Base-by-base conservation (phyloP, 35 echinoderm and acorn worm species). In the Strongylocentrotus purpuratus region DNA sequence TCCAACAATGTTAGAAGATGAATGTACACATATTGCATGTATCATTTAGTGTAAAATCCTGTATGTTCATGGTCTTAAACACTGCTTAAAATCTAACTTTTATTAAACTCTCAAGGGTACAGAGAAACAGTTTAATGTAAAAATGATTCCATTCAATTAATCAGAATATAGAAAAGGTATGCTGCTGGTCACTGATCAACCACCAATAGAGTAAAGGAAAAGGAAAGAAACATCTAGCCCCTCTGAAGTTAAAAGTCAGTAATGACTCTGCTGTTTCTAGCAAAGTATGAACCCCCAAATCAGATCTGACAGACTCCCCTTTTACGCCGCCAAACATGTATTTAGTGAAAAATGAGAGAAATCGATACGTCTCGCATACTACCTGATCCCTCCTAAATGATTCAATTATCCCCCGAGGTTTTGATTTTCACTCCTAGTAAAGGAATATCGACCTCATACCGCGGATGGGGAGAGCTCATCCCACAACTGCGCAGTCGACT, bases 281-380 rank as follows among this genome's bases (percentile, higher is more conserved):
- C 22, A 22, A 31, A 78, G 65, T n/a, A 78, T 28, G 4, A 78
- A 4, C 65, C 65, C 65, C 65, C 65, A 78, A 78, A 78, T 78
- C 65, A 78, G 65, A 78, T 8, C 65, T 78, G 65, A 78, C 65
- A 78, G 65, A 78, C 20, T 78, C 20, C 22, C 65, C 65, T 78
- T 78, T 78, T 78, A 78, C 28, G 65, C 65, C 65, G 65, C 65
- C 65, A 78, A 78, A 78, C 25, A 78, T 78, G 65, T 78, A 78
- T 78, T 78, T 78, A 78, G 65, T 78, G 65, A 78, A 78, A 78
- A 78, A 78, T 78, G 65, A 78, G 65, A n/a, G 65, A 78, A 78
- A 78, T 78, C 15, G 65, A 78, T 78, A 78, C n/a, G 65, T 78
- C 65, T 78, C 20, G 65, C 65, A 28, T 78, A 78, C 65, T 78